These are phyloP conservation scores for Zelleria hepariella DNA, from an alignment of 2,888 invertebrate genomes.

Conservation along the genomic window DNA sequence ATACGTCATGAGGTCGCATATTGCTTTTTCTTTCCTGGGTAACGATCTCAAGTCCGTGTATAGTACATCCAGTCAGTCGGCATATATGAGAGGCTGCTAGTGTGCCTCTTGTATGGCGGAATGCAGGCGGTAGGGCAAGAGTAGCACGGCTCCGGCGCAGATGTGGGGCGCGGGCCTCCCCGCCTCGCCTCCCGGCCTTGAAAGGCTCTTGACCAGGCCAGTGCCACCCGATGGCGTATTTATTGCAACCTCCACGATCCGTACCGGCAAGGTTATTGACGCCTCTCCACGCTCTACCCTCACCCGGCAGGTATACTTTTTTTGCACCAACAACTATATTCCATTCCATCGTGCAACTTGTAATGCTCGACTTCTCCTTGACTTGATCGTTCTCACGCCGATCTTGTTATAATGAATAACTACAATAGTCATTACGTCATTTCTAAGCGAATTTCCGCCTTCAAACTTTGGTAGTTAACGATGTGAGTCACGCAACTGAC, in stretches of 20 bases:
- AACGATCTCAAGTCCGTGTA: background rate
- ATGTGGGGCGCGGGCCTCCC: slow-evolving; percentile 61
- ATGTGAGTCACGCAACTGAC: slow-evolving; percentile 63
- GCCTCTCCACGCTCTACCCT: slow-evolving; percentile 19
- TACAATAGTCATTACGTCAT: slow-evolving; percentile 69
- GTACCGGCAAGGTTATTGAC: slow-evolving; percentile 70
- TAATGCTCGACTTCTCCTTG: slow-evolving; percentile 56
- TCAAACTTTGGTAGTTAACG: slow-evolving; percentile 59
- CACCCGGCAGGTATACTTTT: background rate
- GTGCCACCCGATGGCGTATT: slow-evolving; percentile 62
- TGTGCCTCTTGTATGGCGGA: slow-evolving; percentile 39
- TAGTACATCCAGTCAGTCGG: background rate
- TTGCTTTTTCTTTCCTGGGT: background rate
- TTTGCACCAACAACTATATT: slow-evolving; percentile 24
- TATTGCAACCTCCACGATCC: slow-evolving; percentile 70
- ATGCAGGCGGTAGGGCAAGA: slow-evolving; percentile 52
- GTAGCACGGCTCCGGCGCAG: slow-evolving; percentile 44
- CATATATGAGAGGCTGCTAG: slow-evolving; percentile 16
- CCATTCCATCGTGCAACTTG: slow-evolving; percentile 17
- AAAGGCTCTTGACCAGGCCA: slow-evolving; percentile 72
- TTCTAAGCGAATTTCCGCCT: slow-evolving; percentile 64
- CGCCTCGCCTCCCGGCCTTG: slow-evolving; percentile 69
- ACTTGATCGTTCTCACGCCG: slow-evolving; percentile 63
- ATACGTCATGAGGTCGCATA: background rate
- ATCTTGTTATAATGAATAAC: slow-evolving; percentile 61